These are phyloP conservation scores for Dipodomys ordii DNA, from an alignment of 2,113 vertebrate species.

Conservation along the genomic window DNA sequence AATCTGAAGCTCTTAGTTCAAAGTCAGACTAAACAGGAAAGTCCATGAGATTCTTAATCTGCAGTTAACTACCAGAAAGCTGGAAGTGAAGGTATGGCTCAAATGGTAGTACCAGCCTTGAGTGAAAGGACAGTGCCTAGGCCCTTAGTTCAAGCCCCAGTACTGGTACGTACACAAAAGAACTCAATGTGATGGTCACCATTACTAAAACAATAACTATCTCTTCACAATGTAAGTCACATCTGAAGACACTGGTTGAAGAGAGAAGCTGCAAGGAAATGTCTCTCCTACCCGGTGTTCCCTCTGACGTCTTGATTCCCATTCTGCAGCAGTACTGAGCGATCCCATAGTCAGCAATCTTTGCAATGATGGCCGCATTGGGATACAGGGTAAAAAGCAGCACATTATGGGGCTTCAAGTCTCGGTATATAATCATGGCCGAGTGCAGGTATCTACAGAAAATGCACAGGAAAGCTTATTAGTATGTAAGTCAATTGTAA, in stretches of 20 bases:
- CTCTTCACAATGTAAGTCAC: neutral
- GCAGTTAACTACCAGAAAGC: too few species aligned
- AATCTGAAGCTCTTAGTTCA: too few species aligned
- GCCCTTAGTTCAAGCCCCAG: too few species aligned
- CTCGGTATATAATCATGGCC: constrained; percentile 98
- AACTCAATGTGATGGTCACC: neutral
- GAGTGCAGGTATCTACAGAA: constrained; percentile 94
- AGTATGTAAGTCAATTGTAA: neutral
- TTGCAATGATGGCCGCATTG: constrained; percentile 95
- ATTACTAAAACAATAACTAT: neutral
- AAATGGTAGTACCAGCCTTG: too few species aligned
- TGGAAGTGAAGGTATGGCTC: too few species aligned
- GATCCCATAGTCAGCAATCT: constrained; percentile 98
- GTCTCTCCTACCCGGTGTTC: constrained; percentile 92
- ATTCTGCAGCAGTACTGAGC: constrained; percentile 98
- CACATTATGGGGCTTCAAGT: constrained; percentile 98
- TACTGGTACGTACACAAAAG: neutral
- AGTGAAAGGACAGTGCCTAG: too few species aligned
- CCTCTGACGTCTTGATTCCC: constrained; percentile 97
- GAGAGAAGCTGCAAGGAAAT: constrained; percentile 1
- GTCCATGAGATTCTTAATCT: too few species aligned
- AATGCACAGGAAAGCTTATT: neutral
- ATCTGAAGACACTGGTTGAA: neutral
- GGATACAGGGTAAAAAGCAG: constrained; percentile 96
- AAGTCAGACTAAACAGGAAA: too few species aligned